Conservation (phyloP, 2,888 invertebrate genomes). For the Tipula helvola region DNA sequence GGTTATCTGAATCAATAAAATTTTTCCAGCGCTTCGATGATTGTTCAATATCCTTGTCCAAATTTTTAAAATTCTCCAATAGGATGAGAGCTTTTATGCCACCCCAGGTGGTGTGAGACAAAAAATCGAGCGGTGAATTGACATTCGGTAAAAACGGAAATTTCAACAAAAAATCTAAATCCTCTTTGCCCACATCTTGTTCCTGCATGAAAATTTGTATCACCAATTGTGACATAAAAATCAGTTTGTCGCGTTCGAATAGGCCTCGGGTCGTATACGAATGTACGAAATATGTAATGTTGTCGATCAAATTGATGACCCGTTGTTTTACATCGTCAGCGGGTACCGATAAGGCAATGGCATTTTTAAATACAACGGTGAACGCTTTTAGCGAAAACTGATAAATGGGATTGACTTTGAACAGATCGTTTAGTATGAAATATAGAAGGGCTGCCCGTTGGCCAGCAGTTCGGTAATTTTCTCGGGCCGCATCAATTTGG, state of each 20-base stretch:
- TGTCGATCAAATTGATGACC: constrained; percentile 68
- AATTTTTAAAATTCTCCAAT: constrained; percentile 65
- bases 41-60: constrained; percentile 86
- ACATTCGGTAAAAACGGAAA: constrained; percentile 68
- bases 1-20: constrained; percentile 81
- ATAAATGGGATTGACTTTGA: constrained; percentile 89
- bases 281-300: constrained; percentile 75
- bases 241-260: constrained; percentile 85
- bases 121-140: constrained; percentile 68
- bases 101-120: constrained; percentile 67
- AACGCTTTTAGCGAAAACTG: constrained; percentile 93
- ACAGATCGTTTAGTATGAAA: constrained; percentile 84
- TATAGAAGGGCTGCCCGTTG: constrained; percentile 79
- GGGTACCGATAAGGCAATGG: constrained; percentile 54
- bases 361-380: constrained; percentile 73
- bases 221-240: constrained; percentile 77
- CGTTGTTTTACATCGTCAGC: constrained; percentile 59
- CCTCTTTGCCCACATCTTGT: constrained; percentile 57
- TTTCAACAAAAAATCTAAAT: constrained; percentile 77
- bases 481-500: constrained; percentile 83
- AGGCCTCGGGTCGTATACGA: constrained; percentile 81
- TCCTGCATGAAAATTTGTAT: constrained; percentile 50
- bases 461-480: constrained; percentile 76
- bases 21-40: constrained; percentile 88
- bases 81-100: constrained; percentile 65